phyloP scores from a whole-genome alignment of 2,888 invertebrate species.

The Trachelus troglodyta region DNA sequence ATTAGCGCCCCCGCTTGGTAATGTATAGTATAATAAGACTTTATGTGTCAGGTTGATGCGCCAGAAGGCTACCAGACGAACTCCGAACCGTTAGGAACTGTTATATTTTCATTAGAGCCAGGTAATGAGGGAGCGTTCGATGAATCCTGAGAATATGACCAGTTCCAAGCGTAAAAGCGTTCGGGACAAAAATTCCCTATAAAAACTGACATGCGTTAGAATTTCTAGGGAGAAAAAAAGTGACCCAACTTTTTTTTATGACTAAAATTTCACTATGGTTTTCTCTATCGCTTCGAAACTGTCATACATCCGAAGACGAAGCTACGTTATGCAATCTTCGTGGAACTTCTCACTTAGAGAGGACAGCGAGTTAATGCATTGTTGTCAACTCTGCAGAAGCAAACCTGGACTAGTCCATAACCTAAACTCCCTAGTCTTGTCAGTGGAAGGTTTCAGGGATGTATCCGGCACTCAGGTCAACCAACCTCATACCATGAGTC shows the following conservation, averaged over 20 bases:
- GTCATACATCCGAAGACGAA: neutral
- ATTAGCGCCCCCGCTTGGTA: slow-evolving; percentile 59
- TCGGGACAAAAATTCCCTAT: neutral
- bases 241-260: neutral
- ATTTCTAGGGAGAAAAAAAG: neutral
- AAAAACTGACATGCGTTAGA: neutral
- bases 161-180: neutral
- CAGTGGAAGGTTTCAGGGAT: neutral
- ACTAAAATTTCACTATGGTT: neutral
- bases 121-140: slow-evolving; percentile 55
- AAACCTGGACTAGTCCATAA: neutral
- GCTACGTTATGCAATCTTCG: slow-evolving; percentile 51
- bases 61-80: slow-evolving; percentile 64
- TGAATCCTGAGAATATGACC: slow-evolving; percentile 39
- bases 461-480: slow-evolving; percentile 2
- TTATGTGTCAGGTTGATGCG: slow-evolving; percentile 67
- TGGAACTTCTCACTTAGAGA: slow-evolving; percentile 63
- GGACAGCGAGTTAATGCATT: slow-evolving; percentile 59
- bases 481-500: neutral
- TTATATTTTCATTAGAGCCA: slow-evolving; percentile 65
- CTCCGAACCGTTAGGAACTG: slow-evolving; percentile 62
- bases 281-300: neutral
- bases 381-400: slow-evolving; percentile 38
- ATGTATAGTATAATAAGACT: slow-evolving; percentile 67
- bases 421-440: slow-evolving; percentile 15